Percentiles rank a stretch among this genome's conserved stretches.
Conservation (phyloP, 2,113 vertebrate genomes). For the Odocoileus virginianus region DNA sequence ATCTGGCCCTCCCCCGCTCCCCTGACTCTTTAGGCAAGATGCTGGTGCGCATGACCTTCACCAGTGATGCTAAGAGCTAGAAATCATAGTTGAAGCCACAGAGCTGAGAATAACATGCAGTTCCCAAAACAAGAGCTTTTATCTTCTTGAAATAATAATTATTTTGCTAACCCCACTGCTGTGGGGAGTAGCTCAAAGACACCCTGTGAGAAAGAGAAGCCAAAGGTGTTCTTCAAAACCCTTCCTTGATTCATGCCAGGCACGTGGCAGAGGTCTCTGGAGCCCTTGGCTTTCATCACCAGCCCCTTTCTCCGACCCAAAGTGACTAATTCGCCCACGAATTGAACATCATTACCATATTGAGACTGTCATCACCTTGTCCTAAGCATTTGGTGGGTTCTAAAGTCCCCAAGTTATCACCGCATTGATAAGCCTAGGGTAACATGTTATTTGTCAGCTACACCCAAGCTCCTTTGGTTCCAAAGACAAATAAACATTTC, state of each 20-base stretch:
- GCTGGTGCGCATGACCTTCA: background rate
- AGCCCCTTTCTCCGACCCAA: background rate
- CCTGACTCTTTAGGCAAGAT: too few species aligned
- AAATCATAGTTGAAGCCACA: background rate
- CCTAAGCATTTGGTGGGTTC: background rate
- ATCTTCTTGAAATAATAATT: background rate
- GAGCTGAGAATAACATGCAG: background rate
- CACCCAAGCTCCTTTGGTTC: background rate
- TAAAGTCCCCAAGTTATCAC: background rate
- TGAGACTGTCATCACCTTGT: background rate
- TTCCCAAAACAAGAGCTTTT: slow-evolving; percentile 3
- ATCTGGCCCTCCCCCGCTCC: background rate
- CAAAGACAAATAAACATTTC: slow-evolving; percentile 20
- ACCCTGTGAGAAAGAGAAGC: background rate
- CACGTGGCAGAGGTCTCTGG: background rate
- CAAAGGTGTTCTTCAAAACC: background rate
- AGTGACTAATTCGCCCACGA: background rate
- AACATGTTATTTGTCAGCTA: background rate
- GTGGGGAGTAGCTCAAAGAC: background rate
- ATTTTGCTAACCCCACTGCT: background rate
- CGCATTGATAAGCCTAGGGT: background rate
- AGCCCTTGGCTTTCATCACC: background rate
- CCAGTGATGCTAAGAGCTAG: background rate
- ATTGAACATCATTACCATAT: background rate
- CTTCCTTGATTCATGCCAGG: background rate